Conservation (phyloP, 2,888 invertebrate genomes). For the Hesperia comma region DNA sequence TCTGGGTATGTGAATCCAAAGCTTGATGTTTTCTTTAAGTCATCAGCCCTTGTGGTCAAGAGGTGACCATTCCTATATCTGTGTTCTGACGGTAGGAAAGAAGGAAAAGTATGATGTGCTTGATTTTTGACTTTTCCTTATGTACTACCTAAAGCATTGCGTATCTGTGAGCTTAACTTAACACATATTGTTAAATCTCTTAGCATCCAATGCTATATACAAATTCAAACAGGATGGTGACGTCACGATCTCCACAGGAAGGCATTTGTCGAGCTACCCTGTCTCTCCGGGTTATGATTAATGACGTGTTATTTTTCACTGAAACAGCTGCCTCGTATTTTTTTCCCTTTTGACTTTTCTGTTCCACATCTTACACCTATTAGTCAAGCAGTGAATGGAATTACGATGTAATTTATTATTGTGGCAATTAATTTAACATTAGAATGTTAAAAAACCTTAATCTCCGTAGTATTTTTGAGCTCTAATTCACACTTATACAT, state of each 20-base stretch:
- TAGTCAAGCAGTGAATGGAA: slow-evolving; percentile 62
- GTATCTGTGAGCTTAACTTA: too few relatives aligned
- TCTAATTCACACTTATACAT: too few relatives aligned
- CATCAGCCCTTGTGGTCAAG: too few relatives aligned
- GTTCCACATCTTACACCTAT: slow-evolving; percentile 72
- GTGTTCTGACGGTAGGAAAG: too few relatives aligned
- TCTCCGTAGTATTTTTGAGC: neutral
- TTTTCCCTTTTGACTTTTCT: slow-evolving; percentile 51
- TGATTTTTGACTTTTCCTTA: too few relatives aligned
- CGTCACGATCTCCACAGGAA: slow-evolving; percentile 59
- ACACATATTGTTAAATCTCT: neutral
- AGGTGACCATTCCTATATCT: too few relatives aligned
- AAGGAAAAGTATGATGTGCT: too few relatives aligned
- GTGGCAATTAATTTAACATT: neutral
- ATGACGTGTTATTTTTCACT: slow-evolving; percentile 80
- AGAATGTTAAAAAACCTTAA: neutral
- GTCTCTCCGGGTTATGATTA: slow-evolving; percentile 78
- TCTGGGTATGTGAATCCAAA: too few relatives aligned
- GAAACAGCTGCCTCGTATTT: slow-evolving; percentile 79
- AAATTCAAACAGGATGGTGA: slow-evolving; percentile 54
- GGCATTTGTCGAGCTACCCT: slow-evolving; percentile 74
- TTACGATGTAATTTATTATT: slow-evolving; percentile 24
- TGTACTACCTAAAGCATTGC: too few relatives aligned
- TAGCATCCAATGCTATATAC: neutral
- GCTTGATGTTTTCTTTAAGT: too few relatives aligned